Base-by-base conservation (phyloP, 2,113 vertebrate species). In the Rhabdomys dilectus region DNA sequence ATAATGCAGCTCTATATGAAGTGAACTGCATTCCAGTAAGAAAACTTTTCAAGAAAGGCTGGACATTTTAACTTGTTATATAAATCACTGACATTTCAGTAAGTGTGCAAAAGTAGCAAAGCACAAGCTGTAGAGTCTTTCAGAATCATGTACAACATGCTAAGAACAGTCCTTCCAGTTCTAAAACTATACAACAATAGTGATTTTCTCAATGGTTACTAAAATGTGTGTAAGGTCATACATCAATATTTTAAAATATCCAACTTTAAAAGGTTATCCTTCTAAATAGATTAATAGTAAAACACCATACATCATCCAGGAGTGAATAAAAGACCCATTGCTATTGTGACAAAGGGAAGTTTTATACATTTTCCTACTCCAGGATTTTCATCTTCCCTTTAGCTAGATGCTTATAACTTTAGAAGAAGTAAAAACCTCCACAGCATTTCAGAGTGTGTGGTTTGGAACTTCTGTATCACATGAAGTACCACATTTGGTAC, bases 361-460 rank as follows among this genome's bases (percentile, higher is more conserved):
- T 90, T 82, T n/a, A 84, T 4, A n/a, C 17, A 95, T 90, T 92
- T 84, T 53, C 39, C 62, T 92, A n/a, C n/a, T 82, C 42, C 72
- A 89, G 31, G 91, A 95, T 62, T 53, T 88, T 15, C 31, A 56
- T 77, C 24, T 45, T 82, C 39, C 21, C 16, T 96, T 92, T 45
- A 17, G 0, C 10, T 53, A 15, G 29, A 84, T 72, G 62, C 21
- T 53, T 68, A 42, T 22, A 1, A 66, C 48, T 70, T 84, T 66
- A 39, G 15, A 64, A 81, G 22, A 80, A 88, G 68, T 56, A 39
- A n/a, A 53, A 53, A 9, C 9, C 78, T 81, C 10, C 2, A 73
- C 6, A 95, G 26, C 26, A 80, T 4, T 92, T 88, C 5, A 58
- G 11, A 64, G 11, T 31, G 2, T 36, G 2, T 56, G 24, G 42